Conservation (phyloP, 2,113 vertebrate species). For the Ophiodon elongatus region DNA sequence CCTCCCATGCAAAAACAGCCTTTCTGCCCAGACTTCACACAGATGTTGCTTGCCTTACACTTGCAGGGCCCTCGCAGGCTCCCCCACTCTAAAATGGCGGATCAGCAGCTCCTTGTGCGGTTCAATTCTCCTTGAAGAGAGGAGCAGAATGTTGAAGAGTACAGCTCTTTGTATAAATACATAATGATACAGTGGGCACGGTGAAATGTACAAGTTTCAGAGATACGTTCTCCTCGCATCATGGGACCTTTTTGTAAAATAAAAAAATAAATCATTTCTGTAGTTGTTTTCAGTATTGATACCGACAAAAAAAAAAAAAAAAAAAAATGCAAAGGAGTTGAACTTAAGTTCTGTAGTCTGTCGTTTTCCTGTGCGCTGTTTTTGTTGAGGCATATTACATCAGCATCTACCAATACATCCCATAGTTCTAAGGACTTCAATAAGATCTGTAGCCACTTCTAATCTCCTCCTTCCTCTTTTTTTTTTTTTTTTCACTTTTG, state of each 20-base stretch:
- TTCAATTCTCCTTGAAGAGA: slow-evolving; percentile 57
- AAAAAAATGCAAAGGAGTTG: slow-evolving; percentile 45
- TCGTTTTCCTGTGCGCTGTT: slow-evolving; percentile 61
- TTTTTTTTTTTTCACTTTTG: slow-evolving; percentile 34
- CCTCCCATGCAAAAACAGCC: slow-evolving; percentile 49
- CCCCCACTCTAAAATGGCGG: slow-evolving; percentile 72
- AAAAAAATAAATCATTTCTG: slow-evolving; percentile 43
- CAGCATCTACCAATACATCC: slow-evolving; percentile 67
- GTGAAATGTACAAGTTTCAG: slow-evolving; percentile 42
- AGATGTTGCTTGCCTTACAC: slow-evolving; percentile 76
- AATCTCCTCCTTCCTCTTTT: slow-evolving; percentile 61
- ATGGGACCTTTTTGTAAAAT: slow-evolving; percentile 22
- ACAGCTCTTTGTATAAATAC: slow-evolving; percentile 63
- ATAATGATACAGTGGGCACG: slow-evolving; percentile 49
- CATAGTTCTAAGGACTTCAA: slow-evolving; percentile 64
- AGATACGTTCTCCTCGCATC: slow-evolving; percentile 49
- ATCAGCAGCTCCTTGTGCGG: slow-evolving; percentile 57
- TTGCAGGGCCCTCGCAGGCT: slow-evolving; percentile 63
- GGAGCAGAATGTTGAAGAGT: slow-evolving; percentile 50
- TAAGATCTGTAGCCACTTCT: slow-evolving; percentile 67
- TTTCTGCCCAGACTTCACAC: slow-evolving; percentile 81
- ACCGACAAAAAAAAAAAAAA: slow-evolving; percentile 14
- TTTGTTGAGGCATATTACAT: slow-evolving; percentile 65
- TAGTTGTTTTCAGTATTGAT: slow-evolving; percentile 43
- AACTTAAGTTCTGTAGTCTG: slow-evolving; percentile 50